Conservation (phyloP, 1,140 invertebrate genomes). For the Sweltsa coloradensis region DNA sequence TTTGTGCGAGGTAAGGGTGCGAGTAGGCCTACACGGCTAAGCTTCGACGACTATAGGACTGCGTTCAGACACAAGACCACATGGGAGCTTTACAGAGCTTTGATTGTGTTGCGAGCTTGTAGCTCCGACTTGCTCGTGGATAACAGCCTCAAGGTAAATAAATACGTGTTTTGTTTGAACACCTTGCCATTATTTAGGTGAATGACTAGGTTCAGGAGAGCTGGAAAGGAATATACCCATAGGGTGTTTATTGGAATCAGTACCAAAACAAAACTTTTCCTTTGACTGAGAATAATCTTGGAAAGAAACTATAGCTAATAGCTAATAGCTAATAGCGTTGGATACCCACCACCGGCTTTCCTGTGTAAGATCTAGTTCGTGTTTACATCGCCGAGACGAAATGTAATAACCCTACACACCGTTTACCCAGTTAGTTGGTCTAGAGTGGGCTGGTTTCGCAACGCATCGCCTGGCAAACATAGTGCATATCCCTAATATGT, state of each 20-base stretch:
- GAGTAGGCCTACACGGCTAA: not conserved
- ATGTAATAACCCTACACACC: too few relatives aligned
- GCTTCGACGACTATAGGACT: constrained; percentile 15
- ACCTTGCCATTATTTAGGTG: not conserved
- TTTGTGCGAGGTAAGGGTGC: too few relatives aligned
- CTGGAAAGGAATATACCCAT: not conserved
- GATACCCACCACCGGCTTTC: too few relatives aligned
- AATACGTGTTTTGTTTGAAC: not conserved
- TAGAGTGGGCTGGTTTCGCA: too few relatives aligned
- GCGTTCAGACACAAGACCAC: constrained; percentile 19
- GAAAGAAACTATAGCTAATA: too few relatives aligned
- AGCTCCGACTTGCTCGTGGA: constrained; percentile 23
- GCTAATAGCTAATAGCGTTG: too few relatives aligned
- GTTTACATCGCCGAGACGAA: too few relatives aligned
- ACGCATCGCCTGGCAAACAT: too few relatives aligned
- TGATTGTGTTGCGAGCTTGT: constrained; percentile 23
- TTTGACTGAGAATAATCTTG: not conserved
- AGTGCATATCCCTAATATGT: too few relatives aligned
- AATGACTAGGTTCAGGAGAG: not conserved
- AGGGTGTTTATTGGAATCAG: not conserved
- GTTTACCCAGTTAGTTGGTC: too few relatives aligned
- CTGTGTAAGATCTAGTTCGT: too few relatives aligned
- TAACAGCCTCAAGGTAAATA: constrained; percentile 21
- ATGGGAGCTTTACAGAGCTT: constrained; percentile 21
- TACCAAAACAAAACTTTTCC: not conserved